phyloP scores from a whole-genome alignment of 2,113 vertebrate species.

The Kryptolebias marmoratus region DNA sequence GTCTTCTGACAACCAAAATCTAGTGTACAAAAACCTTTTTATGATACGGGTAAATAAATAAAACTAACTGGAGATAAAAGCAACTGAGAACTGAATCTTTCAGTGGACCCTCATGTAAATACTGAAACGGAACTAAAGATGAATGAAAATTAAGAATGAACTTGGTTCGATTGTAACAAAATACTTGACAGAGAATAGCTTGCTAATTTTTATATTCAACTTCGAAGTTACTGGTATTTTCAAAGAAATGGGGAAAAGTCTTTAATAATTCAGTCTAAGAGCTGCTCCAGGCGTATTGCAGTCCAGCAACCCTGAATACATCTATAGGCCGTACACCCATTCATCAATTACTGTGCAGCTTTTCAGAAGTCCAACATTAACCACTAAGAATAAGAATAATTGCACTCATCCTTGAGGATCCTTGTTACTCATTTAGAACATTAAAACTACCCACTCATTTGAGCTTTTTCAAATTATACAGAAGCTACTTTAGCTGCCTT shows the following conservation, averaged over 20 bases:
- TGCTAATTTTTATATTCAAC: slow-evolving; percentile 27
- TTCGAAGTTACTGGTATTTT: slow-evolving; percentile 27
- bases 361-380: slow-evolving; percentile 70
- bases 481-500: slow-evolving; percentile 39
- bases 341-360: slow-evolving; percentile 74
- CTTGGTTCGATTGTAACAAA: background rate
- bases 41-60: background rate
- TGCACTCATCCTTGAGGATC: slow-evolving; percentile 60
- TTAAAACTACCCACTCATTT: slow-evolving; percentile 44
- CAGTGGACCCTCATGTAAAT: background rate
- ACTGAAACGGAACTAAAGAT: background rate
- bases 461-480: slow-evolving; percentile 25
- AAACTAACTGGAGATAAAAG: background rate
- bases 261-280: slow-evolving; percentile 78
- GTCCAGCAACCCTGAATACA: slow-evolving; percentile 73
- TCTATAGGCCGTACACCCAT: slow-evolving; percentile 67
- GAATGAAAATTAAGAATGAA: background rate
- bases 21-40: background rate
- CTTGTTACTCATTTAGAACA: slow-evolving; percentile 51
- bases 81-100: background rate
- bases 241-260: slow-evolving; percentile 53
- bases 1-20: too few relatives aligned
- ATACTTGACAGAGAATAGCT: slow-evolving; percentile 4
- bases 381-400: slow-evolving; percentile 70
- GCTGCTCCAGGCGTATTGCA: slow-evolving; percentile 68